Base-by-base conservation (phyloP, 1,140 invertebrate genomes). In the Drosophila suzukii region DNA sequence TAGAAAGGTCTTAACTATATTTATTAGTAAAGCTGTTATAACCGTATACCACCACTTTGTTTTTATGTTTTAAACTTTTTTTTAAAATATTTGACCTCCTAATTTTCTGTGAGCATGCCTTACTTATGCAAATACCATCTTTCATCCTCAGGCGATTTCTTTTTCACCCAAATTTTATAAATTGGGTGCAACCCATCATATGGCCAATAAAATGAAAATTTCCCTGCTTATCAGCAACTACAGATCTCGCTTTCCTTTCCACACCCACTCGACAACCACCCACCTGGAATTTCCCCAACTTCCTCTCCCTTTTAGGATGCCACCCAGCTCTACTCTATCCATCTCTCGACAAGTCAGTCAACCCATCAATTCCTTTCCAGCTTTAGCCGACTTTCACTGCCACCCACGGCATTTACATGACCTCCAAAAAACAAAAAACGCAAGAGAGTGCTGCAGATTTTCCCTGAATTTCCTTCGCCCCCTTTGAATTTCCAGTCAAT, bases 331-430 rank as follows among this genome's bases (percentile, higher is more conserved):
- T 4, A 24, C 43, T 20, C 24, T 49, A 17, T 71, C 38, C 20
- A 34, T 27, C 54, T 54, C 55, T 67, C 44, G 5, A 75, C 39
- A 58, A 76, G 72, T 76, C 73, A 75, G 32, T 76, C 62, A 76
- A 68, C 72, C 55, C 60, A 63, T 47, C 56, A 57, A 53, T 67
- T 72, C 38, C 38, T 75, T 44, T 8, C 65, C 17, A 70, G 44
- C 65, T 65, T 61, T 72, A 72, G 50, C 59, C 82, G 76, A 89
- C 83, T 88, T 88, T 88, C 83, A 89, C 84, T 88, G 76, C 79
- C 84, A 80, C 80, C 79, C 82, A 86, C 83, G 78, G 83, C 82
- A 86, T 79, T 88, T 88, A 46, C 65, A 79, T 86, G 83, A 86
- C 82, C 83, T 86, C 83, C 51, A 47, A 39, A 43, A 41, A 36